Evolutionary conservation across 2,888 invertebrate genomes (phyloP), one percentile per base, ranked within the genome.

Genomic region (Xylophagus ater): DNA sequence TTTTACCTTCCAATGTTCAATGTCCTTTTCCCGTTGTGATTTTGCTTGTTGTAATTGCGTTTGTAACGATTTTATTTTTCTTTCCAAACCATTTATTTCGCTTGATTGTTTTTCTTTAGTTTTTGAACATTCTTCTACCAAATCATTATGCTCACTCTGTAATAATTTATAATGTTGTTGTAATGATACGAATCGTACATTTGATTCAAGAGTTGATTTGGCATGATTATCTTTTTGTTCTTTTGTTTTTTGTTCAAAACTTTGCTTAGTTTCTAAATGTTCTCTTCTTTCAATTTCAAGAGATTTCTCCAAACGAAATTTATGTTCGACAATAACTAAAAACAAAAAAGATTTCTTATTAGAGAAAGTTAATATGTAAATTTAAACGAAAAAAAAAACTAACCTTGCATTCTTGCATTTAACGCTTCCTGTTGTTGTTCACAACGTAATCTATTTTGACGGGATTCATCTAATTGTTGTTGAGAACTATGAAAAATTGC

Each of bases 401-500:
- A 63, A 74, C 76, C 71, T 65, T 75, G 72, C 43, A 76, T 52
- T 49, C 74, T 70, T 33, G 71, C 66, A 29, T 71, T 71, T 29
- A 74, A 55, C 33, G 71, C 70, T 48, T 75, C 74, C 48, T 74
- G 71, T 48, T 72, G 71, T 46, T 73, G 71, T 47, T 69, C 69
- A 51, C 75, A 75, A 42, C 67, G 62, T 38, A 68, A 59, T 45
- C 66, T 66, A 26, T 68, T 59, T 49, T 67, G 70, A 49, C 68
- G 65, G 15, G 66, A 65, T 51, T 72, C 71, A 34, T 73, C 72
- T 28, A 74, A 56, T 56, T 74, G 71, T 31, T 69, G 60, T 49
- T 73, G 69, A 6, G 71, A 71, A 54, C 69, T 72, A 52, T 72
- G 74, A 50, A 72, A 74, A 49, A 73, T 68, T 37, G 71, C 73